Evolutionary conservation across 2,113 vertebrate species (phyloP), one percentile per base, ranked within the genome.

Genomic region (Hydrolagus affinis): DNA sequence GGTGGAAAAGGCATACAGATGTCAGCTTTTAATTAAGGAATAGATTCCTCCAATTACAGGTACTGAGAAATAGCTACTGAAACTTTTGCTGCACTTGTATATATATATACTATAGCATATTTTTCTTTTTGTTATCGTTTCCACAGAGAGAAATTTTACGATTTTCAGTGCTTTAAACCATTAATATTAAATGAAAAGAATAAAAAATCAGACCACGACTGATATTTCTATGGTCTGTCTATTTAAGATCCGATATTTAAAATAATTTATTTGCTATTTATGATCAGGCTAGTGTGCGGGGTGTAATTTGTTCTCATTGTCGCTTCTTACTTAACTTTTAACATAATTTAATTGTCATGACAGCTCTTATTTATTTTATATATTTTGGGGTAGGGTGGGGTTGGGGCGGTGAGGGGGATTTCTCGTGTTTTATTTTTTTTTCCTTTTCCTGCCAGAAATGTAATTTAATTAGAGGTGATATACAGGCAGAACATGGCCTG

Each of bases 181-280:
- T 44, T 83, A 83, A 83, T 83, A 66, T 83, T 83, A 68, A 83
- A 83, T 83, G 62, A 83, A 83, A 83, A 66, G 17, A 68, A 83
- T 66, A 83, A 14, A 11, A 83, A 32, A 68, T 10, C 62, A 66
- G 62, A 23, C 25, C 78, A 66, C 19, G 10, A 9, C 60, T 15
- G 60, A 83, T 83, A 66, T 83, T 83, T 83, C 59, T 66, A 15
- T 32, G 62, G 78, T 32, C 78, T 66, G 62, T 66, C 78, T 83
- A 83, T 83, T 83, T 83, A 83, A 83, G 76, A 83, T 83, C 78
- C 28, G 59, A 83, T 83, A 83, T 83, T 83, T 83, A 83, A 44
- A 83, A 83, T 83, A 83, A 83, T 83, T 66, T 83, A 83, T 83
- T 83, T 83, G 62, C 78, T 83, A 83, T 83, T 83, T 83, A 83